Percentiles rank a stretch among this genome's conserved stretches.
Evolutionary conservation across 2,888 invertebrate species (phyloP).

Genomic region (Abscondita cerata): DNA sequence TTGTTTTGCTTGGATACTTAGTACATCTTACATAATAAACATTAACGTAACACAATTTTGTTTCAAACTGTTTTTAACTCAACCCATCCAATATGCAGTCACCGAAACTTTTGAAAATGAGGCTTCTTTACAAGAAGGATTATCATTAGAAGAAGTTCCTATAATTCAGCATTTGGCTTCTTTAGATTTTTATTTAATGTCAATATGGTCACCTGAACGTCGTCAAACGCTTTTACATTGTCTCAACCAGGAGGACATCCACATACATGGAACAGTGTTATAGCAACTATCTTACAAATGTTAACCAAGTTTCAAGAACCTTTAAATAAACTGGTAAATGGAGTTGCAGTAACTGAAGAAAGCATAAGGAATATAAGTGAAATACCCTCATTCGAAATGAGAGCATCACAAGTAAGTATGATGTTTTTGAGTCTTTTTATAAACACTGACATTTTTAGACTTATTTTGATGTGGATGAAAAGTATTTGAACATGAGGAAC

Average conservation of each 20-base stretch:
- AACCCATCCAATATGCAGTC: conserved; percentile 72
- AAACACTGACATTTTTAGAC: background rate
- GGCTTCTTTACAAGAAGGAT: conserved; percentile 67
- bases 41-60: conserved; percentile 74
- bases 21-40: conserved; percentile 72
- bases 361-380: background rate
- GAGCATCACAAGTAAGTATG: background rate
- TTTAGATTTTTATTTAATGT: conserved; percentile 73
- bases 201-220: conserved; percentile 67
- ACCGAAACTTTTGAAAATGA: conserved; percentile 57
- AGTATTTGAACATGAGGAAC: no score
- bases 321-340: conserved; percentile 61
- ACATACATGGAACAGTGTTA: conserved; percentile 81
- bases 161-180: conserved; percentile 80
- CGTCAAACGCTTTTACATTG: conserved; percentile 71
- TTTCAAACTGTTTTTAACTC: conserved; percentile 74
- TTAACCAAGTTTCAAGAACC: conserved; percentile 72
- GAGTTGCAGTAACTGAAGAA: conserved; percentile 38
- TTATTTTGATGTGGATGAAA: no score
- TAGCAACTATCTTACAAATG: conserved; percentile 68
- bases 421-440: background rate
- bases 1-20: conserved; percentile 72
- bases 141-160: conserved; percentile 67
- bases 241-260: conserved; percentile 89
- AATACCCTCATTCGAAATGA: background rate